phyloP scores from a whole-genome alignment of 2,888 invertebrate genomes.

The Adelphocoris suturalis region DNA sequence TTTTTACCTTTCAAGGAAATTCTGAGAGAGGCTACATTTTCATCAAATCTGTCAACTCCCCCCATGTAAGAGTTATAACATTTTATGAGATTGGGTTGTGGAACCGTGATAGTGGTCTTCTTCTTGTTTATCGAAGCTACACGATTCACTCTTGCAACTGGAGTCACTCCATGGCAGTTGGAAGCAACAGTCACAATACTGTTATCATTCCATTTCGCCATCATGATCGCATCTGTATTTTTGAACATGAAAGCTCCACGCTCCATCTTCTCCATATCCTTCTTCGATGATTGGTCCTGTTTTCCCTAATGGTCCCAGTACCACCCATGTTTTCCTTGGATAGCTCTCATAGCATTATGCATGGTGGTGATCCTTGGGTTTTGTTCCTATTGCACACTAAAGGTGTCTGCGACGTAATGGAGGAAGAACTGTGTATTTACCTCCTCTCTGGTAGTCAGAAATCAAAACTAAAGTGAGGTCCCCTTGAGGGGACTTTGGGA shows the following conservation, averaged over 20 bases:
- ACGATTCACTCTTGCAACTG: background rate
- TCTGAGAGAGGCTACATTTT: slow-evolving; percentile 30
- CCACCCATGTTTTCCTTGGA: slow-evolving; percentile 1
- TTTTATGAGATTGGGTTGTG: too few species aligned
- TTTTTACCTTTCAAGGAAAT: slow-evolving; percentile 56
- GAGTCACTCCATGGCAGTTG: slow-evolving; percentile 26
- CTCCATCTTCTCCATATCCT: background rate
- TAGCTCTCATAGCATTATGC: background rate
- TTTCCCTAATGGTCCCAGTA: slow-evolving; percentile 26
- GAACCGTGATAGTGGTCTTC: background rate
- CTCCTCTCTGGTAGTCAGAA: too few species aligned
- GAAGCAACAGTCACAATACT: slow-evolving; percentile 15
- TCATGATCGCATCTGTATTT: background rate
- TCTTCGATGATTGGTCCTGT: background rate
- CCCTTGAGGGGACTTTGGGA: too few species aligned
- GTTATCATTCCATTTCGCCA: slow-evolving; percentile 25
- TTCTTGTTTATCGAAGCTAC: too few species aligned
- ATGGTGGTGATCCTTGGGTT: background rate
- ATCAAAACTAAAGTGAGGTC: too few species aligned
- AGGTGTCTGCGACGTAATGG: too few species aligned
- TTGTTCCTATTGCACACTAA: too few species aligned
- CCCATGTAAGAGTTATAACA: too few species aligned
- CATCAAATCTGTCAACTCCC: slow-evolving; percentile 10
- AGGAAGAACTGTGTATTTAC: too few species aligned
- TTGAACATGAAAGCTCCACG: background rate